Base-by-base conservation (phyloP, 2,888 invertebrate species). In the Germaria angustata region DNA sequence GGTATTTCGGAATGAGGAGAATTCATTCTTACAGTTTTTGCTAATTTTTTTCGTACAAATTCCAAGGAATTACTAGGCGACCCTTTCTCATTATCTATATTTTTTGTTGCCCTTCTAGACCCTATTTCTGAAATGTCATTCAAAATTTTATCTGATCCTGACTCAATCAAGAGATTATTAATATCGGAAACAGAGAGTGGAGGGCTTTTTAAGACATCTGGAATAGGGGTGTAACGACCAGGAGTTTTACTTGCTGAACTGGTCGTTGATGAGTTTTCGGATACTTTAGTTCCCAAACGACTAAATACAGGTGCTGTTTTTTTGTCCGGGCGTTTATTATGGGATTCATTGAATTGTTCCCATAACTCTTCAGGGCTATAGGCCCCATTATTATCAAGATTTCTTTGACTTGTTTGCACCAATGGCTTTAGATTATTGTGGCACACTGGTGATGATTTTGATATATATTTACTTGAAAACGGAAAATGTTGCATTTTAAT, bases 201-300 rank as follows among this genome's bases (percentile, higher is more conserved):
- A 1, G 89, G 89, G 85, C 87, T 88, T 75, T 87, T 88, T 7
- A 89, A 84, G 2, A 89, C 88, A 28, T 87, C 88, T 32, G 85
- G 86, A 44, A 87, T 86, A 20, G 85, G 84, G 13, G 86, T 80
- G 17, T 59, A 78, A 17, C 72, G 80, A 1, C 59, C 73, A 2
- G 81, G 22, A 9, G 55, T 32, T 24, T 80, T 61, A 66, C 34
- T 75, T 36, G 51, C 7, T n/a, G 53, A 49, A 32, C 13, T 3
- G 9, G 20, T 20, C 22, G 22, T 0, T 0, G 17, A 2, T 2
- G 49, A 0, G 11, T 53, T 28, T 15, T 57, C 81, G 0, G 22
- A 46, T 2, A 86, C 65, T 55, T 86, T 87, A 0, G 77, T 85
- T 0, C 87, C 87, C 6, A 87, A 80, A 6, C 87, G 85, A 73